Conservation (phyloP, 2,888 invertebrate genomes). For the Chloroclysta siterata region DNA sequence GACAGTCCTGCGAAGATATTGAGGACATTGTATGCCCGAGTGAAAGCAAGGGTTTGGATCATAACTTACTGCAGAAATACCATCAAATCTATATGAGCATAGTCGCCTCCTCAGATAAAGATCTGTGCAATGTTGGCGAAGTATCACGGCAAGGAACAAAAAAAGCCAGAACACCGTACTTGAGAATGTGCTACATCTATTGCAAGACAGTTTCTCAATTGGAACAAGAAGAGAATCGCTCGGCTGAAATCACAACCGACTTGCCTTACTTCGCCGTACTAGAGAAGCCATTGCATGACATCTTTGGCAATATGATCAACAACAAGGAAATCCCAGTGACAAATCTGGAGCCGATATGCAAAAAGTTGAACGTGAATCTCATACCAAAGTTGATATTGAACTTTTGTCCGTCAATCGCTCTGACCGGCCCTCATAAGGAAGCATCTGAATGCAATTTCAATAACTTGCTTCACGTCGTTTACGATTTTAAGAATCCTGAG, state of each 20-base stretch:
- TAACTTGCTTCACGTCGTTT: constrained; percentile 69
- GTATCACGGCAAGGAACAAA: constrained; percentile 67
- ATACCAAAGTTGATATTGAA: constrained; percentile 89
- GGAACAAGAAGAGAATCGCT: constrained; percentile 65
- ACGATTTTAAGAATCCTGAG: constrained; percentile 74
- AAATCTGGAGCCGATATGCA: constrained; percentile 88
- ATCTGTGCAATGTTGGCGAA: constrained; percentile 73
- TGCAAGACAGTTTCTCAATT: constrained; percentile 84
- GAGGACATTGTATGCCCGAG: constrained; percentile 61
- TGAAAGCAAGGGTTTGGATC: constrained; percentile 56
- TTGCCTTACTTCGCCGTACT: constrained; percentile 81
- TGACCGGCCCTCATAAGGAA: constrained; percentile 69
- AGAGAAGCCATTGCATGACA: constrained; percentile 82
- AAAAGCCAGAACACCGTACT: constrained; percentile 75
- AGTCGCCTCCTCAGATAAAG: constrained; percentile 78
- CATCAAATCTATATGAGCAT: constrained; percentile 82
- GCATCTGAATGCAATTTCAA: constrained; percentile 71
- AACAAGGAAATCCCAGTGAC: constrained; percentile 87
- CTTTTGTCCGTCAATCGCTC: constrained; percentile 88
- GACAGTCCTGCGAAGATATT: constrained; percentile 80
- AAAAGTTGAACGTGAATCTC: constrained; percentile 89
- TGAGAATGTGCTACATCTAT: constrained; percentile 85
- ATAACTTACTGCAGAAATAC: constrained; percentile 70
- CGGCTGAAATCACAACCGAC: constrained; percentile 54
- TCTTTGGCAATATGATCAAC: constrained; percentile 88